Percentiles rank a stretch among this genome's conserved stretches.
Conservation (phyloP, 2,797 vertebrate species). For the Ctenopoma multispine region DNA sequence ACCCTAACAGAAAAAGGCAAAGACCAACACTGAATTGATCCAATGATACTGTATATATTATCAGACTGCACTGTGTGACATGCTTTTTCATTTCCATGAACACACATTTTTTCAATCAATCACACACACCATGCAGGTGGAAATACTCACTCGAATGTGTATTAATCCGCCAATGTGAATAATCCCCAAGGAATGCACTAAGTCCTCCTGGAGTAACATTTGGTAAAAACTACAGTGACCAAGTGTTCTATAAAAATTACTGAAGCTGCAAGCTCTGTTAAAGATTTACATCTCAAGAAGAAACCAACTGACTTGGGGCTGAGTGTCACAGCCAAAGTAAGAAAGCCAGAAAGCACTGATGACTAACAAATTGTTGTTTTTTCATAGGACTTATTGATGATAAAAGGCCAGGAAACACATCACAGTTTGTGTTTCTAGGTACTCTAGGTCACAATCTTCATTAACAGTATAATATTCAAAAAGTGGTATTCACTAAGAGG, state of each 20-base stretch:
- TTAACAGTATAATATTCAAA: constrained; percentile 3
- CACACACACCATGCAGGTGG: background rate
- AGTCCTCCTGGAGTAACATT: background rate
- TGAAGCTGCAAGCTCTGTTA: background rate
- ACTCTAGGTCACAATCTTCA: constrained; percentile 4
- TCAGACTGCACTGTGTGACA: background rate
- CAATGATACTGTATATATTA: background rate
- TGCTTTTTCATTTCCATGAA: too few species aligned
- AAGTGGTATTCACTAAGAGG: constrained; percentile 20
- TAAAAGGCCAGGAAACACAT: background rate
- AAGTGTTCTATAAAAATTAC: background rate
- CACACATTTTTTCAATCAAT: too few species aligned
- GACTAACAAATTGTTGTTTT: background rate
- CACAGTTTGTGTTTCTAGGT: background rate
- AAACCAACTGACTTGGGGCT: background rate
- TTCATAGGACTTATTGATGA: background rate
- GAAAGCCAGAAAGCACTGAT: background rate
- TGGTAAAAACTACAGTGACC: background rate
- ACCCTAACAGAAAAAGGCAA: background rate
- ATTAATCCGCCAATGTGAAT: constrained; percentile 2
- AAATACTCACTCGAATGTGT: background rate
- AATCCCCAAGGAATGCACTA: background rate
- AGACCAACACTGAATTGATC: constrained; percentile 13
- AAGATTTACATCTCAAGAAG: background rate
- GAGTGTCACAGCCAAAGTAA: background rate